These are phyloP conservation scores for Cacoxenus indagator DNA, from an alignment of 2,888 invertebrate genomes.

Conservation along the genomic window DNA sequence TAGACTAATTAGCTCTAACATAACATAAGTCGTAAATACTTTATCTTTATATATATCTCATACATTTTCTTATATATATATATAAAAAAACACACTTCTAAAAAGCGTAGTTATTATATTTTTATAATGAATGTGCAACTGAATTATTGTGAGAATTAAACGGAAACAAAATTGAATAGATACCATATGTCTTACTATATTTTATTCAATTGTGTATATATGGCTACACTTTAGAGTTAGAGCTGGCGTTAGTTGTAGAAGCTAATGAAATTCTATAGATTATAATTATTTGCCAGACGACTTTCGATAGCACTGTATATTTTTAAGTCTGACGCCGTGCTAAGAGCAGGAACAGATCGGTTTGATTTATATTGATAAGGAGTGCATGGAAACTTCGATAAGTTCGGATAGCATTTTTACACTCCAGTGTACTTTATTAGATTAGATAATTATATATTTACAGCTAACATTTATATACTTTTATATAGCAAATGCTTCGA, in stretches of 20 bases:
- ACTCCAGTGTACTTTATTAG: slow-evolving; percentile 3
- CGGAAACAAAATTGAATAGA: slow-evolving; percentile 1
- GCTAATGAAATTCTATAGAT: too few species aligned
- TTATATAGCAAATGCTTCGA: too few species aligned
- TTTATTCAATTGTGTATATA: too few species aligned
- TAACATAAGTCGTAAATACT: slow-evolving; percentile 18
- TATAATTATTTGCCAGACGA: too few species aligned
- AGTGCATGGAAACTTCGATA: background rate
- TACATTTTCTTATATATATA: slow-evolving; percentile 12
- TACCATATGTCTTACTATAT: background rate
- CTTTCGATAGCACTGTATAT: too few species aligned
- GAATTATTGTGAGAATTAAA: slow-evolving; percentile 17
- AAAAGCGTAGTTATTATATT: slow-evolving; percentile 18
- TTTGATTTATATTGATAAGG: background rate
- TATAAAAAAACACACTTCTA: background rate
- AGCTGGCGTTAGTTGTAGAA: too few species aligned
- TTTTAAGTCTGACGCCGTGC: too few species aligned
- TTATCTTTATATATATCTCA: slow-evolving; percentile 18
- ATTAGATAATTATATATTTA: slow-evolving; percentile 35
- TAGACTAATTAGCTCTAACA: slow-evolving; percentile 13
- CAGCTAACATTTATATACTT: slow-evolving; percentile 23
- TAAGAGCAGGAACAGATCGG: too few species aligned
- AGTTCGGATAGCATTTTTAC: background rate
- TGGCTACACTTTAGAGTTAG: too few species aligned
- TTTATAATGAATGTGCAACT: slow-evolving; percentile 21